Evolutionary conservation across 2,888 invertebrate genomes (phyloP), one percentile per base, ranked within the genome.

Genomic region (Leptarthrus brevirostris): DNA sequence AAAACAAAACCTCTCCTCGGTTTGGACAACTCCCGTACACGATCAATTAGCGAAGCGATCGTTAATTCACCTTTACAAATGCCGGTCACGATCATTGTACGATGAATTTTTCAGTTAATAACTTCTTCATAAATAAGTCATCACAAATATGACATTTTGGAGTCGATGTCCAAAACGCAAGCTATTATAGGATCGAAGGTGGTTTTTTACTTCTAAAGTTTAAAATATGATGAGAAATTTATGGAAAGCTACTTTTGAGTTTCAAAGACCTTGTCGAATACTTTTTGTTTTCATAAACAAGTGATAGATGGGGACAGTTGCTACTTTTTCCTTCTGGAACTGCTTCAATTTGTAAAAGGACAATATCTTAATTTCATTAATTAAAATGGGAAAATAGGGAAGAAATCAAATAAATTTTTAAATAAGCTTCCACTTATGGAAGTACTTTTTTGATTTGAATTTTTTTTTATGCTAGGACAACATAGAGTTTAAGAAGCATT

Each of bases 1-100:
- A 20, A 22, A 22, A 53, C 53, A 53, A 64, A 22, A 66, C 16
- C 20, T 20, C 8, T 8, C 5, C n/a, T 40, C 18, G 8, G 36
- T 16, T 6, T 16, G 61, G 56, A 64, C 49, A 10, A 40, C 61
- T 70, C 61, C 54, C 72, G 73, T 5, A 20, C 54, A 74, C 78
- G 81, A 83, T 83, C 83, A 83, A 83, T 83, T 83, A 83, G 83
- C 80, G 82, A 79, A 79, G 79, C 80, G 79, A 81, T 81, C 79
- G 77, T 79, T 80, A 80, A 80, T 79, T 79, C 76, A 79, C 79
- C 78, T 78, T 77, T 81, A 80, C 78, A 81, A 82, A 84, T 84
- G 81, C 83, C 80, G 83, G 79, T 83, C 84, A 84, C 84, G 84
- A 76, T 76, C 74, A 47, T 34, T 14, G 24, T 44, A 71, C 64